Percentiles rank a stretch among this genome's conserved stretches.
Conservation (phyloP, 1,140 invertebrate genomes). For the Caerostris darwini region DNA sequence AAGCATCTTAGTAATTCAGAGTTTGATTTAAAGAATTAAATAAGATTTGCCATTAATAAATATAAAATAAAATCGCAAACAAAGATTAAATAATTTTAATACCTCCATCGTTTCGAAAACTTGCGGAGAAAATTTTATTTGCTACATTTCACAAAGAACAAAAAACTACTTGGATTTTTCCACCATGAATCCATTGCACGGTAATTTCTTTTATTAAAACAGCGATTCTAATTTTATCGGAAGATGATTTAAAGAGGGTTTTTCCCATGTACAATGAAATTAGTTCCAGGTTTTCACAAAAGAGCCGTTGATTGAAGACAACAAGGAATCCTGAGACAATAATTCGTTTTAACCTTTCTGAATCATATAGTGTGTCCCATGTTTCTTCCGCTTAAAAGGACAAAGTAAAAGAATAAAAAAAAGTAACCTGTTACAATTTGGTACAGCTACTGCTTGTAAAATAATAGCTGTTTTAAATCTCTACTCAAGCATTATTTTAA, state of each 20-base stretch:
- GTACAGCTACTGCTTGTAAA: background rate
- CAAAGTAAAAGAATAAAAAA: background rate
- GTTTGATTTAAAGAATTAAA: too few relatives aligned
- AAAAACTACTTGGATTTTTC: background rate
- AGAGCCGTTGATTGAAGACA: background rate
- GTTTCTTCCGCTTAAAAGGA: background rate
- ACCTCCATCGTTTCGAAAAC: too few relatives aligned
- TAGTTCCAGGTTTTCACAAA: background rate
- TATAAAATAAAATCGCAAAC: too few relatives aligned
- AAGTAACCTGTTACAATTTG: background rate
- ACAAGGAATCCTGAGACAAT: background rate
- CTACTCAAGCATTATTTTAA: constrained; percentile 27
- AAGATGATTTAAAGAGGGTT: background rate
- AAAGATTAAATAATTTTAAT: too few relatives aligned
- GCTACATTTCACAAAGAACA: background rate
- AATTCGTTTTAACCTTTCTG: background rate
- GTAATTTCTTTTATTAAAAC: background rate
- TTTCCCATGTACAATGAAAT: background rate
- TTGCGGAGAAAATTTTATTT: background rate
- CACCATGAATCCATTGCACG: background rate
- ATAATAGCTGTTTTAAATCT: constrained; percentile 54
- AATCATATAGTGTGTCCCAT: background rate
- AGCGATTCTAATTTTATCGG: background rate
- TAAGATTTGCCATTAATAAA: too few relatives aligned
- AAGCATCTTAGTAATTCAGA: too few relatives aligned